Percentiles rank a stretch among this genome's conserved stretches.
Evolutionary conservation across 1,140 invertebrate species (phyloP).

Genomic region (Drosophila fuyamai): DNA sequence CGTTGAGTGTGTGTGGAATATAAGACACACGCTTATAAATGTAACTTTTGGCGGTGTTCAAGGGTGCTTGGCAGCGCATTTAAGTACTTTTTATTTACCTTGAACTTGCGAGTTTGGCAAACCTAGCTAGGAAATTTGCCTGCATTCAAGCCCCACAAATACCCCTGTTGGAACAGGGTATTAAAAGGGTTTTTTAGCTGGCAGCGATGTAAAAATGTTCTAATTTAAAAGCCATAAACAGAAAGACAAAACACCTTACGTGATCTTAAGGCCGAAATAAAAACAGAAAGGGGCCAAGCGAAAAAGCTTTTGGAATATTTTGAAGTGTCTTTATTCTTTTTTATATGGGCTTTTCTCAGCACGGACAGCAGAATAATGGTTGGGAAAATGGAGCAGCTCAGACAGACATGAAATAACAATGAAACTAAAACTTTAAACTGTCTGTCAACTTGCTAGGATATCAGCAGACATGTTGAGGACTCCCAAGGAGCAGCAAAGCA

Average conservation of each 20-base stretch:
- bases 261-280: not conserved
- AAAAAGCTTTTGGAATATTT: not conserved
- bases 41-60: conserved; percentile 10
- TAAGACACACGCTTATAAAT: conserved; percentile 13
- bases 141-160: not conserved
- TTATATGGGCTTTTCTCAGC: not conserved
- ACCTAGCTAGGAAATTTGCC: not conserved
- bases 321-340: not conserved
- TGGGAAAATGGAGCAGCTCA: not conserved
- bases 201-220: not conserved
- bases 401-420: conserved; percentile 8
- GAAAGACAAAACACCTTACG: conserved; percentile 9
- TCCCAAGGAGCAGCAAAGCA: conserved; percentile 3
- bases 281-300: not conserved
- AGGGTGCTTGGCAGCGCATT: not conserved
- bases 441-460: conserved; percentile 29
- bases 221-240: conserved; percentile 2
- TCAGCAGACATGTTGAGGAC: conserved; percentile 13
- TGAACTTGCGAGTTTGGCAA: not conserved
- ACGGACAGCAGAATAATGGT: not conserved
- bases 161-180: not conserved
- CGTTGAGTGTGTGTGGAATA: conserved; percentile 6
- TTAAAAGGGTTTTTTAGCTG: conserved; percentile 4
- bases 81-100: conserved; percentile 6
- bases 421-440: conserved; percentile 40